A percentile compares a stretch with the other conserved stretches of the same genome.
These are phyloP conservation scores for Axea sp. DNA, from an alignment of 2,888 invertebrate species.

Conservation along the genomic window DNA sequence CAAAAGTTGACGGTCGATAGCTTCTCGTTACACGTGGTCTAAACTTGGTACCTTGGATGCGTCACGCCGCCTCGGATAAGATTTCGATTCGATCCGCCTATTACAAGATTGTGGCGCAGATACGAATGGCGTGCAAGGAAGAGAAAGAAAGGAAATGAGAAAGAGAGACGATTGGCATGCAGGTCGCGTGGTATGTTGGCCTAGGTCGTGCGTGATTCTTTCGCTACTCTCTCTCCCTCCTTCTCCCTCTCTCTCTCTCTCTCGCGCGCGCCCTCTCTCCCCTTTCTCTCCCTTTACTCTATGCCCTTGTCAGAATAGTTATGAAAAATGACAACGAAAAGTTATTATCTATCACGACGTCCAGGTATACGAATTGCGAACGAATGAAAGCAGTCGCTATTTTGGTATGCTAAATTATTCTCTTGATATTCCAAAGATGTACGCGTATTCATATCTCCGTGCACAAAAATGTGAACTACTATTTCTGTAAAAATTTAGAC, in stretches of 20 bases:
- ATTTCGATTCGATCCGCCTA: slow-evolving; percentile 67
- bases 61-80: slow-evolving; percentile 66
- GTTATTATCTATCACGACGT: slow-evolving; percentile 49
- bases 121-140: slow-evolving; percentile 62
- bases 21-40: slow-evolving; percentile 63
- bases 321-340: slow-evolving; percentile 48
- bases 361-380: slow-evolving; percentile 38
- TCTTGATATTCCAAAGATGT: slow-evolving; percentile 40
- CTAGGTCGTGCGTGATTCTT: slow-evolving; percentile 78
- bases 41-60: slow-evolving; percentile 67
- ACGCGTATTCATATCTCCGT: slow-evolving; percentile 33
- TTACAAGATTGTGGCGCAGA: slow-evolving; percentile 61
- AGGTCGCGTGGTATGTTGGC: slow-evolving; percentile 78
- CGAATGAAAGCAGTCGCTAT: slow-evolving; percentile 42
- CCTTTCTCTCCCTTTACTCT: slow-evolving; percentile 29
- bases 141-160: slow-evolving; percentile 62
- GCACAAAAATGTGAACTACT: slow-evolving; percentile 46
- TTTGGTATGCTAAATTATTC: slow-evolving; percentile 59
- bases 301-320: slow-evolving; percentile 34
- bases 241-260: slow-evolving; percentile 55
- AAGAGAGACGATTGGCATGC: slow-evolving; percentile 77
- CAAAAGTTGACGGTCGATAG: slow-evolving; percentile 71
- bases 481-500: slow-evolving; percentile 24
- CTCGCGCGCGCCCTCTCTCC: slow-evolving; percentile 45
- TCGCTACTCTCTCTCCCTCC: slow-evolving; percentile 65